phyloP scores from a whole-genome alignment of 1,140 invertebrate genomes.

The Magallana ariakensis region DNA sequence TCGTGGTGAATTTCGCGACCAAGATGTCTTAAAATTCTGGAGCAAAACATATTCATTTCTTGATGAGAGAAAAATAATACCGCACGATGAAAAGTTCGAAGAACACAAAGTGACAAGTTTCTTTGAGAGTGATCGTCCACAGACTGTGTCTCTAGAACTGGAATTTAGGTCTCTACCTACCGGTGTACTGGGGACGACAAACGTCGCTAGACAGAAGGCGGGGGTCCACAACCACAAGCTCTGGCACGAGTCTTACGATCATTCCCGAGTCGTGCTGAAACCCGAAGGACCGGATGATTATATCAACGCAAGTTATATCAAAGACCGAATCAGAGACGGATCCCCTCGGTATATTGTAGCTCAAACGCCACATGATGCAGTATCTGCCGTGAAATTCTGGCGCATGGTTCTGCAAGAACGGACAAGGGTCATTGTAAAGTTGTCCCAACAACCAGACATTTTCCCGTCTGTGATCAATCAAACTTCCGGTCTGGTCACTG shows the following conservation, averaged over 20 bases:
- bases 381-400: slow-evolving; percentile 28
- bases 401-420: slow-evolving; percentile 5
- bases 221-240: neutral
- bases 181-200: neutral
- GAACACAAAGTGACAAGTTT: neutral
- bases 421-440: slow-evolving; percentile 6
- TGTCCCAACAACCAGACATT: slow-evolving; percentile 4
- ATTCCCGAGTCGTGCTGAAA: slow-evolving; percentile 21
- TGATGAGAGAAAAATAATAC: slow-evolving; percentile 14
- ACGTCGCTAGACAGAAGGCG: neutral
- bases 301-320: slow-evolving; percentile 34
- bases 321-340: neutral
- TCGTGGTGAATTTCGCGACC: neutral
- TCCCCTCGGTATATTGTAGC: slow-evolving; percentile 7
- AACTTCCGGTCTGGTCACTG: neutral
- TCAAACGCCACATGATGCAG: neutral
- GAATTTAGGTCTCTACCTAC: slow-evolving; percentile 28
- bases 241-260: slow-evolving; percentile 5
- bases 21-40: slow-evolving; percentile 26
- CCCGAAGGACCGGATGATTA: slow-evolving; percentile 20
- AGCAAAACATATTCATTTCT: slow-evolving; percentile 34
- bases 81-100: neutral
- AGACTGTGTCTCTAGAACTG: slow-evolving; percentile 32
- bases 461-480: neutral
- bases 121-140: slow-evolving; percentile 15